Conservation (phyloP, 2,888 invertebrate genomes). For the Ochropleura plecta region DNA sequence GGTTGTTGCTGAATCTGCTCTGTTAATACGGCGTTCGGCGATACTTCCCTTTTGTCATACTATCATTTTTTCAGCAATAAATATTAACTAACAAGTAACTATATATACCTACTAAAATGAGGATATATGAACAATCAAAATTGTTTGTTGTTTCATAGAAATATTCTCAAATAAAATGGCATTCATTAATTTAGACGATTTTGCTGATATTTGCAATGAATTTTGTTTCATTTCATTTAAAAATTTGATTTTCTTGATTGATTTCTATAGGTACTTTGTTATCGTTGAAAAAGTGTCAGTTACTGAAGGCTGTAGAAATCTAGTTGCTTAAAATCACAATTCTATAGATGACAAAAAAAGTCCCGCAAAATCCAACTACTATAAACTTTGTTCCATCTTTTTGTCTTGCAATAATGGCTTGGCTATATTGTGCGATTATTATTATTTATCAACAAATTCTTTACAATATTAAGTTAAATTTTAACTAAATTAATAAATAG, state of each 20-base stretch:
- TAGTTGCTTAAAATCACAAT: not conserved
- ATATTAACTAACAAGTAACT: too few relatives aligned
- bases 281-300: not conserved
- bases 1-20: too few relatives aligned
- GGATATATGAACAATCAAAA: not conserved
- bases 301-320: not conserved
- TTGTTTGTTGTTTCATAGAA: not conserved
- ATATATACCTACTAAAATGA: too few relatives aligned
- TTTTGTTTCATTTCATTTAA: not conserved
- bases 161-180: not conserved
- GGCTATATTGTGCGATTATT: not conserved
- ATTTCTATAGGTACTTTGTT: not conserved
- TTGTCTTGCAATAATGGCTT: not conserved
- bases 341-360: not conserved
- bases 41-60: too few relatives aligned
- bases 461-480: not conserved
- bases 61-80: too few relatives aligned
- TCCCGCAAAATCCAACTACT: not conserved
- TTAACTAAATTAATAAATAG: not conserved
- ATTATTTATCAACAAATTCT: conserved; percentile 12
- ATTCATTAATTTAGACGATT: not conserved
- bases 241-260: not conserved
- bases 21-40: too few relatives aligned
- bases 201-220: not conserved
- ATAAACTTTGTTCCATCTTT: not conserved